These are phyloP conservation scores for Amblyopsis hoosieri DNA, from an alignment of 2,797 vertebrate species.

Conservation along the genomic window DNA sequence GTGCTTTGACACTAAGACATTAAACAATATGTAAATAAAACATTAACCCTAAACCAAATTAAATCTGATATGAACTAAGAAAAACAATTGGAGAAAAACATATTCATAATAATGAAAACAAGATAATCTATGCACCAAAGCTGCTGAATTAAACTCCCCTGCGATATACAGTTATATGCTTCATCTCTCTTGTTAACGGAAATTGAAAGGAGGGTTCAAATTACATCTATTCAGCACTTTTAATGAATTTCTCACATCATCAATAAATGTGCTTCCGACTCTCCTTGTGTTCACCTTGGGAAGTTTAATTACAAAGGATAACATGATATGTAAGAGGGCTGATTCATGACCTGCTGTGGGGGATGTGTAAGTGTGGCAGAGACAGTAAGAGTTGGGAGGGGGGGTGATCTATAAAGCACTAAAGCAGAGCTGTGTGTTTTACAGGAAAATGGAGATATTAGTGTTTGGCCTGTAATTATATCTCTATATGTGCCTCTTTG, in stretches of 20 bases:
- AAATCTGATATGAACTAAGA: not conserved
- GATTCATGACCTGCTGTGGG: slow-evolving; percentile 67
- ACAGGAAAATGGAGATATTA: slow-evolving; percentile 79
- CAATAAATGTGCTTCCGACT: slow-evolving; percentile 78
- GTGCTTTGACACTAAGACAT: too few relatives aligned
- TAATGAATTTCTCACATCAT: slow-evolving; percentile 78
- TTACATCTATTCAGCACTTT: slow-evolving; percentile 69
- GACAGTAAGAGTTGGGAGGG: not conserved
- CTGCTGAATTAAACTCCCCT: slow-evolving; percentile 29
- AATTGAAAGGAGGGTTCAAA: slow-evolving; percentile 72
- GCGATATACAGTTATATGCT: slow-evolving; percentile 26
- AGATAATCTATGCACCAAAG: slow-evolving; percentile 12
- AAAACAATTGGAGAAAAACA: not conserved
- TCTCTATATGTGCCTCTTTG: slow-evolving; percentile 75
- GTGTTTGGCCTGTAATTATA: slow-evolving; percentile 80
- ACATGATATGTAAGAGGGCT: slow-evolving; percentile 67
- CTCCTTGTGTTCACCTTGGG: slow-evolving; percentile 81
- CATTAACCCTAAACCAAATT: too few relatives aligned
- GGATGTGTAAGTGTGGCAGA: slow-evolving; percentile 23
- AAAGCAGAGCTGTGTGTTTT: slow-evolving; percentile 66
- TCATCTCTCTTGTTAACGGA: slow-evolving; percentile 51
- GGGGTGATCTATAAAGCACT: slow-evolving; percentile 72
- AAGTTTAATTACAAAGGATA: slow-evolving; percentile 79
- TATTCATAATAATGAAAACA: slow-evolving; percentile 1
- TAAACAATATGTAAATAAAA: too few relatives aligned